Evolutionary conservation across 1,140 invertebrate genomes (phyloP), one percentile per base, ranked within the genome.

Genomic region (Limonius californicus): DNA sequence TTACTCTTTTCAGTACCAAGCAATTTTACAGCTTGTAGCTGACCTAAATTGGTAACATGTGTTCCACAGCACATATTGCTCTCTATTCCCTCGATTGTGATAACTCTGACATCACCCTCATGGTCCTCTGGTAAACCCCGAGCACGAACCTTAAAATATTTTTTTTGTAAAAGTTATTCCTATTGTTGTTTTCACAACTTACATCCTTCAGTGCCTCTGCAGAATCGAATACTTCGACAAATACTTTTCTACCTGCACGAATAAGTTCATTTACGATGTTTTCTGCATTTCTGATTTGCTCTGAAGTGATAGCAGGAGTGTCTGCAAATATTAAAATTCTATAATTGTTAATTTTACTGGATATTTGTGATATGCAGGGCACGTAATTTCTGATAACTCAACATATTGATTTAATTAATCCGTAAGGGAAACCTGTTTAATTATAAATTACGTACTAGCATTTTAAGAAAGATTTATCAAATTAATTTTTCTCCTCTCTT

Each of bases 21-120:
- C 16, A 93, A 70, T 75, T 92, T 93, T 6, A 93, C 83, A 2
- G 84, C 83, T 82, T 94, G 91, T 43, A 94, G 77, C 72, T 94
- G 88, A 64, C 84, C 82, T 27, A 92, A 76, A 77, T 90, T 91
- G 1, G 81, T 81, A 1, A 93, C 88, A 78, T 94, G 91, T 0
- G 91, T 94, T 16, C 91, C 91, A 79, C 91, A 94, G 75, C 91
- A 94, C 82, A 92, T 86, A 70, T 91, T 91, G 30, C 83, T 81
- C 65, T 93, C 90, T 43, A 92, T 73, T 35, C 82, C 83, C 39
- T 82, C 80, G 60, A 90, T 90, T 30, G 80, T 83, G n/a, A 93
- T 83, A 3, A 92, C 84, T 55, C 91, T 76, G 4, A 91, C 85
- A 27, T 84, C 81, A 0, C 89, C 89, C 63, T 78, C 80, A 67